Percentiles rank a stretch among this genome's conserved stretches.
These are phyloP conservation scores for Acanthoscelides obtectus DNA, from an alignment of 2,888 invertebrate genomes.

Conservation along the genomic window DNA sequence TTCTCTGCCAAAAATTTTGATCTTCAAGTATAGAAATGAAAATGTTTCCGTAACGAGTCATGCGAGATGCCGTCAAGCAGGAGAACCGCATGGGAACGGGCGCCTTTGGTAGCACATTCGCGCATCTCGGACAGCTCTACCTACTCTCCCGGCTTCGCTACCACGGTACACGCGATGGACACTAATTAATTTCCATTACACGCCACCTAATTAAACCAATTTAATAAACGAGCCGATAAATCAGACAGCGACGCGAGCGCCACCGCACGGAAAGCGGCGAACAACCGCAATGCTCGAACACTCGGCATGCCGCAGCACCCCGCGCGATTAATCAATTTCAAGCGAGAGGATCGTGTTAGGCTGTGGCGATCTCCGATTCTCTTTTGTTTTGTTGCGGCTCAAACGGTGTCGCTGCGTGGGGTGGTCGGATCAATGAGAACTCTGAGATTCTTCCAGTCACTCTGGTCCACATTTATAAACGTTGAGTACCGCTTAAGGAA, in stretches of 20 bases:
- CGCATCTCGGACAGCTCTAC: not conserved
- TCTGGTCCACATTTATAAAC: no score
- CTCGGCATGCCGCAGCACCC: not conserved
- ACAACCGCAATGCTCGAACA: not conserved
- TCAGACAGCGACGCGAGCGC: constrained; percentile 4
- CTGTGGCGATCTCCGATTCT: not conserved
- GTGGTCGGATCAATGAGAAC: not conserved
- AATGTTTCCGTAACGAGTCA: no score
- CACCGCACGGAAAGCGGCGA: not conserved
- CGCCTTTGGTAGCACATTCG: not conserved
- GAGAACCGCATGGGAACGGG: not conserved
- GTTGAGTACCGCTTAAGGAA: no score
- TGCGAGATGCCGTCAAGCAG: no score
- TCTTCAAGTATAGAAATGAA: no score
- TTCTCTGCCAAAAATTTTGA: no score
- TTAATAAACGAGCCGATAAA: constrained; percentile 31
- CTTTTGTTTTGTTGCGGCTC: not conserved
- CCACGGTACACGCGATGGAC: constrained; percentile 36
- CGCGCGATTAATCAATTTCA: not conserved
- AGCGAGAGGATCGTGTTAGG: not conserved
- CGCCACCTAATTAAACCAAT: constrained; percentile 41
- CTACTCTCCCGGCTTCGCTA: constrained; percentile 1
- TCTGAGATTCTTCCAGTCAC: no score
- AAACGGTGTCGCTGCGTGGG: not conserved
- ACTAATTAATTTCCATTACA: constrained; percentile 42